Evolutionary conservation across 2,888 invertebrate species (phyloP), one percentile per base, ranked within the genome.

Genomic region (Mesorhabditis spiculigera): DNA sequence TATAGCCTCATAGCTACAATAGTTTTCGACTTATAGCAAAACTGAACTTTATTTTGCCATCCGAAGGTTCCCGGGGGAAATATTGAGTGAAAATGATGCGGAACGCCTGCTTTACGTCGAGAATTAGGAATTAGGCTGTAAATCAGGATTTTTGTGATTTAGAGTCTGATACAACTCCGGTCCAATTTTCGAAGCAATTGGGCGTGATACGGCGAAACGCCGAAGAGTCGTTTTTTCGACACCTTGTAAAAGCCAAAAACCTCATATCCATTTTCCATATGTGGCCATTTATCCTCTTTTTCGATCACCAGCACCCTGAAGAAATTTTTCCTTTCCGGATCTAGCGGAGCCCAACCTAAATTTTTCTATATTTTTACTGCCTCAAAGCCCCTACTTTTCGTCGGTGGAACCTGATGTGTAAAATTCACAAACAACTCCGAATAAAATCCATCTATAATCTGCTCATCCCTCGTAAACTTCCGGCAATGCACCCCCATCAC

Each of bases 261-360:
- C 58, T 50, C 58, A 50, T 50, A 50, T 13, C n/a, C n/a, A 50
- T 50, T 50, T 50, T 50, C 58, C 8, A 13, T 50, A 50, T 50
- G 58, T 50, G 58, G 58, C 8, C n/a, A 50, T 50, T 13, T 10
- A n/a, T 50, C 58, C n/a, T 13, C n/a, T 13, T 10, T 50, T 50
- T 50, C 10, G n/a, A 13, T 50, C 2, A 10, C 2, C 2, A 50
- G 10, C 8, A 50, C 58, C 8, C 58, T 50, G 10, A 10, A 50
- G 58, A 13, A 50, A 50, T 50, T 50, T n/a, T 50, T 50, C 10
- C 58, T 10, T 10, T n/a, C n/a, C n/a, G 58, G 58, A 50, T 50
- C 58, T n/a, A 50, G 58, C 58, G 58, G 58, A 13, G 8, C 58
- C 58, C 58, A 50, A 50, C n/a, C 58, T 50, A n/a, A 50, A 50